Conservation (phyloP, 1,140 invertebrate genomes). For the Apocrypta bakeri region DNA sequence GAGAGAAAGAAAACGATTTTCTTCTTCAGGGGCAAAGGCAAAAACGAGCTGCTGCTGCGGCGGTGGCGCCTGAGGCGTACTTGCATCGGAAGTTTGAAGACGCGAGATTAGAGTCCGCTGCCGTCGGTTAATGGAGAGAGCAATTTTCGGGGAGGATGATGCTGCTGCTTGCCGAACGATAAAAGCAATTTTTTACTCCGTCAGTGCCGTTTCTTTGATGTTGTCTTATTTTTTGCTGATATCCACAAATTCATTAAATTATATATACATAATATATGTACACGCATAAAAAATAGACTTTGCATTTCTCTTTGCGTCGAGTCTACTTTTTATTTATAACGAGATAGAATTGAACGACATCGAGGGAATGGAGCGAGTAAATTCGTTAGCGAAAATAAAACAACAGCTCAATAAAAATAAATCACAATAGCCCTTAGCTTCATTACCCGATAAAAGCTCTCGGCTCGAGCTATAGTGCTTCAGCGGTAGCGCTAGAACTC, state of each 20-base stretch:
- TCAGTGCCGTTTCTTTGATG: neutral
- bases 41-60: constrained; percentile 30
- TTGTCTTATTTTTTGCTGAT: neutral
- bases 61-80: neutral
- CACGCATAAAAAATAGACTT: neutral
- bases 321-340: neutral
- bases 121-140: neutral
- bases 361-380: neutral
- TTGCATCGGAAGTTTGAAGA: constrained; percentile 30
- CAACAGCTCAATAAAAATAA: constrained; percentile 11
- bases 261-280: no score
- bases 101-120: constrained; percentile 45
- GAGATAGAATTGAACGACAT: neutral
- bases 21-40: constrained; percentile 28
- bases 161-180: neutral
- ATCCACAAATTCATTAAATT: neutral
- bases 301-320: neutral
- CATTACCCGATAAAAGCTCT: constrained; percentile 11
- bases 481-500: constrained; percentile 1
- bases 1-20: constrained; percentile 29
- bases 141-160: neutral
- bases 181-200: neutral
- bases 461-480: neutral
- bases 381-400: neutral
- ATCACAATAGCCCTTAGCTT: constrained; percentile 7